Conservation (phyloP, 2,113 vertebrate genomes). For the Probosciger aterrimus region DNA sequence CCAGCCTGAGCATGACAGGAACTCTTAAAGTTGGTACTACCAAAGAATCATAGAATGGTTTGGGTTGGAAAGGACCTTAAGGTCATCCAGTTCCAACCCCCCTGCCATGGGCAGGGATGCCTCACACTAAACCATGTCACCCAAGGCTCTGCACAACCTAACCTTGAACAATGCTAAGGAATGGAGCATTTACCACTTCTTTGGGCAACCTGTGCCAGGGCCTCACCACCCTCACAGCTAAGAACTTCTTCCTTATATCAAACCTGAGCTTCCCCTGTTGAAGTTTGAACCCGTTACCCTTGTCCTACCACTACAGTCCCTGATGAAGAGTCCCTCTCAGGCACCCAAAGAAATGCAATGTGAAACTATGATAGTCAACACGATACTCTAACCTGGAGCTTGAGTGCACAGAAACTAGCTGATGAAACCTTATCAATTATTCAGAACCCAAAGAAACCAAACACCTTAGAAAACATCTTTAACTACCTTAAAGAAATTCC, state of each 20-base stretch:
- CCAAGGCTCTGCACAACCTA: background rate
- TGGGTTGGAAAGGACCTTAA: background rate
- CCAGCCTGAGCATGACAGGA: background rate
- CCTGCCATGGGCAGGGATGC: background rate
- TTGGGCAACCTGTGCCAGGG: background rate
- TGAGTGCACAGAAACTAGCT: background rate
- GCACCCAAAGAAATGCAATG: background rate
- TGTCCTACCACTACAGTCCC: background rate
- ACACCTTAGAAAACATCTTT: conserved; percentile 19
- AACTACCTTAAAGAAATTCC: background rate
- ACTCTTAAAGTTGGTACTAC: background rate
- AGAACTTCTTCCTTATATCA: background rate
- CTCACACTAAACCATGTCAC: background rate
- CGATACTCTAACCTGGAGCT: background rate
- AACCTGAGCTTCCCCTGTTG: background rate
- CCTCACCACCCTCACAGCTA: background rate
- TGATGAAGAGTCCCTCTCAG: background rate
- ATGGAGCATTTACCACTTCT: background rate
- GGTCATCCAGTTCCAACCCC: background rate
- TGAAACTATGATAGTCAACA: background rate
- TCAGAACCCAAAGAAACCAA: conserved; percentile 37
- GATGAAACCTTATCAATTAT: conserved; percentile 43
- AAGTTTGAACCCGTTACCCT: background rate
- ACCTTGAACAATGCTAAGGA: background rate
- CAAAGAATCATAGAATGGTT: background rate